Evolutionary conservation across 2,888 invertebrate species (phyloP).

Genomic region (Actias luna): DNA sequence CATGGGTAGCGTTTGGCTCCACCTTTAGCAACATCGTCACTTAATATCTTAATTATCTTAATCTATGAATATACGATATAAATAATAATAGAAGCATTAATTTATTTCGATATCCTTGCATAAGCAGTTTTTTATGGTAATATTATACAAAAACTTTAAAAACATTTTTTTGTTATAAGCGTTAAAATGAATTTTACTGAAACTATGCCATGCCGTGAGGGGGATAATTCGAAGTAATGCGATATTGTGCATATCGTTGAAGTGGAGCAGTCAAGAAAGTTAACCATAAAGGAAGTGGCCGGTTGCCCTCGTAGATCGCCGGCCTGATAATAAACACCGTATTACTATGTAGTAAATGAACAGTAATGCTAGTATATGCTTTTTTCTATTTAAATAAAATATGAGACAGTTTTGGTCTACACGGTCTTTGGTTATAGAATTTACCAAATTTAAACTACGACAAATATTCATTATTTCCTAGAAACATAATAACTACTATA

Average conservation of each 20-base stretch:
- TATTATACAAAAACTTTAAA: background rate
- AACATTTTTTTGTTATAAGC: background rate
- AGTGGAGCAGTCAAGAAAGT: slow-evolving; percentile 40
- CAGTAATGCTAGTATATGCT: background rate
- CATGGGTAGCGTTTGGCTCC: too few relatives aligned
- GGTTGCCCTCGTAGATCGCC: slow-evolving; percentile 32
- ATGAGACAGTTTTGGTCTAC: too few relatives aligned
- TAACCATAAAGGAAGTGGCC: slow-evolving; percentile 54
- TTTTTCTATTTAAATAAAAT: too few relatives aligned
- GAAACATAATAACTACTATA: too few relatives aligned
- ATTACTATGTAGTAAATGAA: background rate
- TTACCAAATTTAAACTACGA: too few relatives aligned
- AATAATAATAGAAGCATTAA: background rate
- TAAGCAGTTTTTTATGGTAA: background rate
- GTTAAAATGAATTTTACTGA: background rate
- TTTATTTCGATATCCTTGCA: background rate
- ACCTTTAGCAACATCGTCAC: too few relatives aligned
- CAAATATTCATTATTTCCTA: too few relatives aligned
- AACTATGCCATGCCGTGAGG: background rate
- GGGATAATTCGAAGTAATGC: slow-evolving; percentile 14
- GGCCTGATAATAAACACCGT: slow-evolving; percentile 35
- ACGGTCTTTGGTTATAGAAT: too few relatives aligned
- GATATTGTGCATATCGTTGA: slow-evolving; percentile 29
- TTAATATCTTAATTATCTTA: background rate
- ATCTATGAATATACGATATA: background rate